Base-by-base conservation (phyloP, 1,140 invertebrate genomes). In the Leptopilina boulardi region DNA sequence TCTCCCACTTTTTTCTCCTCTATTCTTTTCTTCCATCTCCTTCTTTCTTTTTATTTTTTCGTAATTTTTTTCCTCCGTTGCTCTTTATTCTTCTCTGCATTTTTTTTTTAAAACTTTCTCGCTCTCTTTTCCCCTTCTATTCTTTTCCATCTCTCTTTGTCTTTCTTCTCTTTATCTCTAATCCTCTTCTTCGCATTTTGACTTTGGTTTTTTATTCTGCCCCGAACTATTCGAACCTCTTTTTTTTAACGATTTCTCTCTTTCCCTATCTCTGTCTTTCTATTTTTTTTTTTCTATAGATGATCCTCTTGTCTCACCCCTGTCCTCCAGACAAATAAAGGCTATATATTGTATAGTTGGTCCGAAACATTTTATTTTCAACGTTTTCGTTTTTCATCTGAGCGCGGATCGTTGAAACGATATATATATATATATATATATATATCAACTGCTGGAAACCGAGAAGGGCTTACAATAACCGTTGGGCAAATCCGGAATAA, bases 301-400 rank as follows among this genome's bases (percentile, higher is more conserved):
- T 38, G 34, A 38, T 38, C 34, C 34, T 6, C 34, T 38, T 38
- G 26, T 66, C 23, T 26, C 26, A 10, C 5, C 6, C 10, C 56
- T 66, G 23, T 10, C 23, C 23, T 30, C 23, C 56, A 66, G 56
- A 66, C 23, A 66, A 59, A 21, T 59, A 59, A 0, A 15, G 11
- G 6, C 47, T 3, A 3, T 5, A n/a, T n/a, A n/a, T n/a, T n/a
- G 18, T 13, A 6, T 47, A n/a, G 54, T 21, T 59, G 54, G 21
- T 59, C 23, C 4, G 10, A 13, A 66, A 66, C 56, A 66, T 66
- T 66, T 66, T 66, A 66, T 34, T 66, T 66, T 66, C 26, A 66
- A 66, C 23, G 21, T 26, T 66, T 66, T 23, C 26, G 11, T 26
- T 59, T 34, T 23, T 9, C 21, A 59, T 59, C 26, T 66, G n/a